Evolutionary conservation across 2,113 vertebrate species (phyloP), one percentile per base, ranked within the genome.

Genomic region (Calidris pugnax): DNA sequence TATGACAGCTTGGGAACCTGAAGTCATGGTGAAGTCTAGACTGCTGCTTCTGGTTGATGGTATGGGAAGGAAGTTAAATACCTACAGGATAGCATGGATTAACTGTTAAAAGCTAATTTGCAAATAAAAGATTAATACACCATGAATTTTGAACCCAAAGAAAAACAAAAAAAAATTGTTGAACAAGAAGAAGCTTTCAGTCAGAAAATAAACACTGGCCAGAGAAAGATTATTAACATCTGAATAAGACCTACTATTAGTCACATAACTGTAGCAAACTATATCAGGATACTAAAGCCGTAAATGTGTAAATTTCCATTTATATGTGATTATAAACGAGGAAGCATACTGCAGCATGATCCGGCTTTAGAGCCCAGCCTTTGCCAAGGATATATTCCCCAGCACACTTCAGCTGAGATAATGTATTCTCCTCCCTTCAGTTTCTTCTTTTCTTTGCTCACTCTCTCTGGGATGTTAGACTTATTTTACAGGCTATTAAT

Each of bases 1-100:
- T 37, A 48, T 0, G 0, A 67, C 5, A 55, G 9, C 15, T 16
- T 68, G 35, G 27, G 62, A 82, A 10, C 10, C 18, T 63, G 6
- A 62, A 63, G 17, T 22, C 22, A 67, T 64, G 14, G 11, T 69
- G 62, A 82, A 76, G 4, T 35, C 22, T 17, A 22, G 30, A 33
- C 22, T 74, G 28, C 3, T 5, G 9, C 18, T 45, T 60, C 12
- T 48, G 23, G 12, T 33, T 45, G 57, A 53, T 20, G 26, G 35
- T 6, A 3, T 24, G 32, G 50, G 6, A 45, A 92, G 41, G 37
- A 76, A 83, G 33, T 35, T 14, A 76, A 92, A 73, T 10, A 85
- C 22, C 12, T 47, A 55, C 8, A 67, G 10, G 4, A 11, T 17
- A 90, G 7, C 26, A 59, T 1, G 6, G 18, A 22, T 41, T 51